These are phyloP conservation scores for Spodoptera frugiperda DNA, from an alignment of 1,140 invertebrate genomes.

Conservation along the genomic window DNA sequence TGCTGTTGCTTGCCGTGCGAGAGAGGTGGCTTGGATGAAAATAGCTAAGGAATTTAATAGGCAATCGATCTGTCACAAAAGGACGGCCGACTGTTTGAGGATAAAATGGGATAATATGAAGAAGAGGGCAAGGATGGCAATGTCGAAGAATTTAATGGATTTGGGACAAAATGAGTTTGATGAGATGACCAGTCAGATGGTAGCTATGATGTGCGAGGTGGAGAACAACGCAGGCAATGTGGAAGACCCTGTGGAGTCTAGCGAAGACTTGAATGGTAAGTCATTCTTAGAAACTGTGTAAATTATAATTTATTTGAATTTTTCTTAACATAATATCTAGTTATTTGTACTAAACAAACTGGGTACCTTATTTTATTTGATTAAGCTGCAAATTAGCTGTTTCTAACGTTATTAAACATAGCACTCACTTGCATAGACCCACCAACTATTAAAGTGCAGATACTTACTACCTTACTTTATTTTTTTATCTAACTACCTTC, in stretches of 20 bases:
- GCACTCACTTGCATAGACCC: too few relatives aligned
- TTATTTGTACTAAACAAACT: too few relatives aligned
- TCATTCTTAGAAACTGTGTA: too few relatives aligned
- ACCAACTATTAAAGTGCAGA: neutral
- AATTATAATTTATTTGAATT: too few relatives aligned
- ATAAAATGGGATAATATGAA: constrained; percentile 81
- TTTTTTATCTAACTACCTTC: too few relatives aligned
- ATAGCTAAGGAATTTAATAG: constrained; percentile 73
- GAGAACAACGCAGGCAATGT: constrained; percentile 54
- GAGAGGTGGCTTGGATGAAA: constrained; percentile 71
- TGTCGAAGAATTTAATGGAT: constrained; percentile 68
- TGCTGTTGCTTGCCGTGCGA: constrained; percentile 62
- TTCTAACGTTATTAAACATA: too few relatives aligned
- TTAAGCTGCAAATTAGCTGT: too few relatives aligned
- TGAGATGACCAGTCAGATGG: constrained; percentile 64
- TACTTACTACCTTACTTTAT: neutral
- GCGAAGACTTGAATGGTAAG: constrained; percentile 61
- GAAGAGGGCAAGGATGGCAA: constrained; percentile 62
- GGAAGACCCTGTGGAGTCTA: constrained; percentile 44
- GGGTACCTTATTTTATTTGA: too few relatives aligned
- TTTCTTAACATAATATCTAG: too few relatives aligned
- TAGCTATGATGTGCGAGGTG: constrained; percentile 64
- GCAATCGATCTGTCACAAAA: constrained; percentile 60
- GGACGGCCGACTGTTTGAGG: constrained; percentile 69
- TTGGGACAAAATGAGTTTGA: constrained; percentile 56